Conservation (phyloP, 2,113 vertebrate genomes). For the Proteles cristata region DNA sequence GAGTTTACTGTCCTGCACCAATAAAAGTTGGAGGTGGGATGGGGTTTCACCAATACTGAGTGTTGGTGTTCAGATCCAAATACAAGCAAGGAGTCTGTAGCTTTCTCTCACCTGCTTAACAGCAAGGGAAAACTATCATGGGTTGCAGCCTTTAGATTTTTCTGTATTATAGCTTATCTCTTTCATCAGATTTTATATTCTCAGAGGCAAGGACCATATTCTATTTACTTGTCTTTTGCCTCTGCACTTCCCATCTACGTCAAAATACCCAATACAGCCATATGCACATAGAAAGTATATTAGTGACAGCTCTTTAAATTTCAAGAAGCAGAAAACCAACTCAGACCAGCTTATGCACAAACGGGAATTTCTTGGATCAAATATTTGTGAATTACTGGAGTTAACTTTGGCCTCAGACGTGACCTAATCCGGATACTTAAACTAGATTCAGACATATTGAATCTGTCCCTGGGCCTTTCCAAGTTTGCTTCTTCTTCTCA, state of each 20-base stretch:
- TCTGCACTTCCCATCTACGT: not conserved
- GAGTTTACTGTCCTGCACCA: not conserved
- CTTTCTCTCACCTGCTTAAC: not conserved
- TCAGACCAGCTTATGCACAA: not conserved
- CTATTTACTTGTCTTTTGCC: not conserved
- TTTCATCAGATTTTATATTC: not conserved
- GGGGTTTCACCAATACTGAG: not conserved
- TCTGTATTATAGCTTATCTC: not conserved
- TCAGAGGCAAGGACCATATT: not conserved
- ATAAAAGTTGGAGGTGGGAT: not conserved
- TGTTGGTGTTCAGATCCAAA: not conserved
- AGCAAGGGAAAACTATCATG: not conserved
- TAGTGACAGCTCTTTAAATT: not conserved
- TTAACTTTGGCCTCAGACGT: not conserved
- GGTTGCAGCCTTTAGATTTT: not conserved
- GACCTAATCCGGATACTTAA: not conserved
- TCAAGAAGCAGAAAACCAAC: not conserved
- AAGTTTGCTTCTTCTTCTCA: not conserved
- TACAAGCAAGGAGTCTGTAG: rapidly evolving
- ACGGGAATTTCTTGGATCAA: not conserved
- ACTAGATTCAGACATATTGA: not conserved
- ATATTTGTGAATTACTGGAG: not conserved
- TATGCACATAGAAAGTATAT: not conserved
- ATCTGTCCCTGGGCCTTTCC: not conserved
- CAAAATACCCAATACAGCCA: not conserved